These are phyloP conservation scores for Brachionichthys hirsutus DNA, from an alignment of 2,113 vertebrate genomes.

Conservation along the genomic window DNA sequence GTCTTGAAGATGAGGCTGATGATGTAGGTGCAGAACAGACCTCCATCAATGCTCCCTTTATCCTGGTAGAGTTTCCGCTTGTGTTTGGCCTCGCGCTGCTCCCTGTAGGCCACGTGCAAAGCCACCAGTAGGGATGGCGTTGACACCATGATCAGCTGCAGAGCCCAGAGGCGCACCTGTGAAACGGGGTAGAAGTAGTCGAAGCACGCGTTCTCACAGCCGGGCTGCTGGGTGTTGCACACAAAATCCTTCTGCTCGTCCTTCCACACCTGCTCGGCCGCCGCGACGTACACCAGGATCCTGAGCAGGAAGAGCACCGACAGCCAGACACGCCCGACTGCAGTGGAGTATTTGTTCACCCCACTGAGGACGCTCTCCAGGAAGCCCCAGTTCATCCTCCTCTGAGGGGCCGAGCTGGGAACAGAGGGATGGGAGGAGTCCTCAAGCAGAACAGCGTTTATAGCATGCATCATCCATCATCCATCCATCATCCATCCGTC, in stretches of 20 bases:
- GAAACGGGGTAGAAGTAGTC: slow-evolving; percentile 89
- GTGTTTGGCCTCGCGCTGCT: slow-evolving; percentile 78
- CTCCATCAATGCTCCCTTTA: slow-evolving; percentile 78
- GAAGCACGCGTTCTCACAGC: slow-evolving; percentile 89
- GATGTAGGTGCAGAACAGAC: slow-evolving; percentile 83
- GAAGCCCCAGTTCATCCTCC: slow-evolving; percentile 85
- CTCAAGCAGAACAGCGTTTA: too few species aligned
- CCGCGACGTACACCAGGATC: slow-evolving; percentile 84
- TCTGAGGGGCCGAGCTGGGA: too few species aligned
- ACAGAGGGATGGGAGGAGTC: too few species aligned
- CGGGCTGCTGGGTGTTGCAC: slow-evolving; percentile 86
- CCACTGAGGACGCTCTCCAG: slow-evolving; percentile 65
- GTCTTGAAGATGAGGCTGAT: slow-evolving; percentile 85
- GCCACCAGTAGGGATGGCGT: slow-evolving; percentile 87
- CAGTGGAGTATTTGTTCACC: slow-evolving; percentile 85
- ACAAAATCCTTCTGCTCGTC: slow-evolving; percentile 84
- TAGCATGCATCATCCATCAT: too few species aligned
- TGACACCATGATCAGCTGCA: slow-evolving; percentile 89
- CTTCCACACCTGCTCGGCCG: slow-evolving; percentile 88
- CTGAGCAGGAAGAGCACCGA: slow-evolving; percentile 84
- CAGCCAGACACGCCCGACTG: slow-evolving; percentile 85
- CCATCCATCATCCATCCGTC: too few species aligned
- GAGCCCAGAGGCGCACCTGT: slow-evolving; percentile 86
- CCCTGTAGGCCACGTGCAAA: slow-evolving; percentile 84
- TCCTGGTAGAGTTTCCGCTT: slow-evolving; percentile 75